Percentiles rank a stretch among this genome's conserved stretches.
phyloP scores from a whole-genome alignment of 2,888 invertebrate genomes.

The Cantharis nigra region DNA sequence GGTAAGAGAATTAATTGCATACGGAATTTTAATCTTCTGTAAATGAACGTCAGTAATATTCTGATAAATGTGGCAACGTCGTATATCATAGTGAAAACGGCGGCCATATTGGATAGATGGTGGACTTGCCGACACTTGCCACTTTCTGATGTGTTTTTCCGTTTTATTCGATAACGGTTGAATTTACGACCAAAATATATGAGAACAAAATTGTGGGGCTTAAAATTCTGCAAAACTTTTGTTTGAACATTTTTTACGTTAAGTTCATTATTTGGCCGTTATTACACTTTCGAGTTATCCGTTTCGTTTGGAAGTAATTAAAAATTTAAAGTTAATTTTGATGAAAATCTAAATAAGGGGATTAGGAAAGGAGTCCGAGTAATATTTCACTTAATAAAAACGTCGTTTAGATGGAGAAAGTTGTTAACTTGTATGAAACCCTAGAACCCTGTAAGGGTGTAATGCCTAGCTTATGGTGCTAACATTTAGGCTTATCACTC shows the following conservation, averaged over 20 bases:
- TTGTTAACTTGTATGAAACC: slow-evolving; percentile 22
- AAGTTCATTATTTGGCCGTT: neutral
- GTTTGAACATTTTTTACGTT: neutral
- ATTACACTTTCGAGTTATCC: neutral
- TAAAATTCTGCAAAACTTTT: neutral
- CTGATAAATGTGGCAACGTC: no score
- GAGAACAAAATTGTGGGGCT: neutral
- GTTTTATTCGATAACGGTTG: neutral
- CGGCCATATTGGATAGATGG: neutral
- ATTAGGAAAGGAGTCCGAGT: neutral
- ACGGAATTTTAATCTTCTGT: no score
- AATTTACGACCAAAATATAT: neutral
- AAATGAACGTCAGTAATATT: no score
- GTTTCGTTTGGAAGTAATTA: neutral
- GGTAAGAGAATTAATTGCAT: no score
- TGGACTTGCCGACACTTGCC: neutral
- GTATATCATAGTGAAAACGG: no score
- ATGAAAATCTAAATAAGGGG: neutral
- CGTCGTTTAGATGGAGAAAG: slow-evolving; percentile 21
- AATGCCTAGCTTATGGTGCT: slow-evolving; percentile 25
- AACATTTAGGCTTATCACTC: slow-evolving; percentile 30
- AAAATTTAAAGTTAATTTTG: neutral
- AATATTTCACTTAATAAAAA: slow-evolving; percentile 20
- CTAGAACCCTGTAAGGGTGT: slow-evolving; percentile 16
- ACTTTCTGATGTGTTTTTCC: neutral